Conservation (phyloP, 2,888 invertebrate species). For the Lasioglossum pauxillum region DNA sequence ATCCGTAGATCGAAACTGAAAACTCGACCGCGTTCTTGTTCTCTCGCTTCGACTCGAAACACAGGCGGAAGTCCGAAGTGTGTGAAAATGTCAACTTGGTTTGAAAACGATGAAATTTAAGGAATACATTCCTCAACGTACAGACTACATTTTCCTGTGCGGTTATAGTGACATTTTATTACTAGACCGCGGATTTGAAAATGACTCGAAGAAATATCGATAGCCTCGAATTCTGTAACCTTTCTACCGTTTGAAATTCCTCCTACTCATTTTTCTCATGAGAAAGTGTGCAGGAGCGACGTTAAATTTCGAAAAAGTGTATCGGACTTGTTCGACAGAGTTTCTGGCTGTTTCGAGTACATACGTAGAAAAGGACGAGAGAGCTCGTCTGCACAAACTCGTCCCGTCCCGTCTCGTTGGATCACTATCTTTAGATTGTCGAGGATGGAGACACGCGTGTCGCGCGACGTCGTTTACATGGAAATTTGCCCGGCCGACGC, state of each 20-base stretch:
- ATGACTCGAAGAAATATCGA: no score
- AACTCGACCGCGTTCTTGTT: neutral
- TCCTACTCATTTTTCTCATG: no score
- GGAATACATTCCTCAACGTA: no score
- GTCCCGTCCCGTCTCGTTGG: neutral
- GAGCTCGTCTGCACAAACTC: neutral
- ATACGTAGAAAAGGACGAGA: neutral
- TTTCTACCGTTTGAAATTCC: no score
- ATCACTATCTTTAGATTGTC: slow-evolving; percentile 60
- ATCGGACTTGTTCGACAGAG: neutral
- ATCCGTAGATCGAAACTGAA: neutral
- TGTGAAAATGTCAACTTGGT: neutral
- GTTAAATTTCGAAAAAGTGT: neutral
- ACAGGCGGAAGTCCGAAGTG: neutral
- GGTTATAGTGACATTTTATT: no score
- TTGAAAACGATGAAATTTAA: neutral
- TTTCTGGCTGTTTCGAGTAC: neutral
- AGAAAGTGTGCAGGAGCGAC: neutral
- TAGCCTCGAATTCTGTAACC: no score
- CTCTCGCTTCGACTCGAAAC: neutral
- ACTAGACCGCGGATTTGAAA: no score
- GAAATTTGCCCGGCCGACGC: slow-evolving; percentile 40
- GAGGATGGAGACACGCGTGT: slow-evolving; percentile 43
- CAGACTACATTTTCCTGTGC: no score
- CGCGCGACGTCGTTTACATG: slow-evolving; percentile 46